Base-by-base conservation (phyloP, 1,140 invertebrate species). In the Galleria mellonella region DNA sequence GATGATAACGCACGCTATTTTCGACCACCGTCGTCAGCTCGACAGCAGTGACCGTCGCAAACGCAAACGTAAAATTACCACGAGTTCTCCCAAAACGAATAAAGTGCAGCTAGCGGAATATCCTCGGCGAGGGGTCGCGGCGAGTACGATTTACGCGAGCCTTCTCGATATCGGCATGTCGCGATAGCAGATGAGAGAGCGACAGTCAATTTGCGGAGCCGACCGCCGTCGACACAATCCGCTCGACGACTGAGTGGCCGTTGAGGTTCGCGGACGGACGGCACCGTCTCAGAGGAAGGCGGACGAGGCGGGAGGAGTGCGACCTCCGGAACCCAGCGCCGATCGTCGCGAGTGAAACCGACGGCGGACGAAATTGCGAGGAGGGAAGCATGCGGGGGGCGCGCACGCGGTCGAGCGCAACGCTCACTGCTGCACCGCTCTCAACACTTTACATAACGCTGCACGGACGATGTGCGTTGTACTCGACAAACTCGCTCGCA, bases 1-100 rank as follows among this genome's bases (percentile, higher is more conserved):
- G 60, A 66, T 78, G 79, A 83, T 83, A 83, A 82, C 79, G 72
- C 55, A 69, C 65, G 72, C 70, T 76, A 79, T 75, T 74, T 74
- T 56, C 38, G 61, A 66, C 57, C 61, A 51, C 53, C 65, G 68
- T 64, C 67, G 62, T 65, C 65, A 54, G 61, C 59, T 56, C 65
- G 51, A 50, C 62, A 64, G 42, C 65, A 62, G 54, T 66, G 71
- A 69, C 70, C 66, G 61, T 63, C 72, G 74, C 69, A 61, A 70
- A 73, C 72, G 65, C 74, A 78, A 65, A 64, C 69, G 66, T 59
- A 55, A 37, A 65, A 59, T 54, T 53, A 63, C 63, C 61, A 62
- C 60, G 55, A 55, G 30, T 50, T 58, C 67, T 71, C 65, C 74
- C 57, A 59, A 69, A 65, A 56, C 56, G 52, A 57, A 23, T 23